A percentile compares a stretch with the other conserved stretches of the same genome.
Evolutionary conservation across 2,888 invertebrate genomes (phyloP).

Genomic region (Pharmacophagus antenor): DNA sequence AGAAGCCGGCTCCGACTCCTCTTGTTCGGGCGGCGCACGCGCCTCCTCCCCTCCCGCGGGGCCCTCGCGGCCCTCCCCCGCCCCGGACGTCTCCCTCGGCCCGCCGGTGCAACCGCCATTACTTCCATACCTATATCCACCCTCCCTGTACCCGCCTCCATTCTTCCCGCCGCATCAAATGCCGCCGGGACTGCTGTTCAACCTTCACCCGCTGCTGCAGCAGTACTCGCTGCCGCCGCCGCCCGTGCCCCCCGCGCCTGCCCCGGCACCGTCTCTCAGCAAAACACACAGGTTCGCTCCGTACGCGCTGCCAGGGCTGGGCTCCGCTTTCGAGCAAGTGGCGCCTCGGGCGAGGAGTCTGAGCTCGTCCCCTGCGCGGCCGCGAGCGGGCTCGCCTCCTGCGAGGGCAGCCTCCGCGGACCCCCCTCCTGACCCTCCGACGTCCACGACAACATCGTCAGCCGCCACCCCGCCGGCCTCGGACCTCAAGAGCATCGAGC

Average conservation of each 20-base stretch:
- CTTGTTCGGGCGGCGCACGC: conserved; percentile 84
- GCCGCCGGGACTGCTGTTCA: conserved; percentile 92
- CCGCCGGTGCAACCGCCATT: conserved; percentile 96
- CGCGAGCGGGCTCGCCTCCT: conserved; percentile 63
- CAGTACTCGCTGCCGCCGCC: conserved; percentile 91
- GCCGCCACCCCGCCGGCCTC: conserved; percentile 83
- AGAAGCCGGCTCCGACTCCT: conserved; percentile 87
- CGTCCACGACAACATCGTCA: conserved; percentile 75
- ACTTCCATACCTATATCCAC: conserved; percentile 96
- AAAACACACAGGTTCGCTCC: conserved; percentile 91
- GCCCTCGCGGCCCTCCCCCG: conserved; percentile 86
- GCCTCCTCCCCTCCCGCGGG: conserved; percentile 79
- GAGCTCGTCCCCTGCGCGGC: conserved; percentile 81
- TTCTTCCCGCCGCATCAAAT: conserved; percentile 88
- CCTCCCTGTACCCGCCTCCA: conserved; percentile 90
- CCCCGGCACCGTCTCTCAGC: conserved; percentile 84
- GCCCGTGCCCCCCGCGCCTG: conserved; percentile 81
- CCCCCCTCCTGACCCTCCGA: conserved; percentile 79
- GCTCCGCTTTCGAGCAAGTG: conserved; percentile 94
- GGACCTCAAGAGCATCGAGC: conserved; percentile 97
- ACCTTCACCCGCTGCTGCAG: conserved; percentile 93
- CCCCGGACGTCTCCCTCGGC: conserved; percentile 96
- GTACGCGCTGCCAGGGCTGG: conserved; percentile 89
- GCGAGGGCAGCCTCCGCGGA: conserved; percentile 76
- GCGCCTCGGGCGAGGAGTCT: conserved; percentile 87